phyloP scores from a whole-genome alignment of 2,113 vertebrate genomes.

The Mixornis gularis region DNA sequence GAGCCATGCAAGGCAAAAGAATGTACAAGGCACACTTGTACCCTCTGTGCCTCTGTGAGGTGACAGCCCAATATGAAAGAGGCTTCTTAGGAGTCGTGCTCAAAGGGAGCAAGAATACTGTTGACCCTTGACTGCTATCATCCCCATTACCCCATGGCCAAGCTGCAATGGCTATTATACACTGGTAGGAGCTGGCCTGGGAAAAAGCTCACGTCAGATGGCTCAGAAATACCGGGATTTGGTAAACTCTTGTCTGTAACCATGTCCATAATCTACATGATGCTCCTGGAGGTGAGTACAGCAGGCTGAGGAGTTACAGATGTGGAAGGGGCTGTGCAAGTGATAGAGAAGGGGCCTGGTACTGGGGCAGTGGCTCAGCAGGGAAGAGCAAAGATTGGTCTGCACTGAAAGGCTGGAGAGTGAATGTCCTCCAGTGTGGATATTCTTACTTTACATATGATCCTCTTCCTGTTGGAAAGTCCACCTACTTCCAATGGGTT shows the following conservation, averaged over 20 bases:
- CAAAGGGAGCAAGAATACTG: background rate
- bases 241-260: background rate
- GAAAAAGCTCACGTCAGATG: background rate
- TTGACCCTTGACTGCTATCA: background rate
- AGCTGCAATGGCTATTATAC: background rate
- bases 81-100: background rate
- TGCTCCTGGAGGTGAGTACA: background rate
- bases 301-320: background rate
- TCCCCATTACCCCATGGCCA: background rate
- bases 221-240: background rate
- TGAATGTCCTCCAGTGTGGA: background rate
- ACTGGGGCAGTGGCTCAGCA: accelerated
- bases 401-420: background rate
- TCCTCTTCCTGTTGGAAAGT: background rate
- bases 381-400: background rate
- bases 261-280: background rate
- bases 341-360: background rate
- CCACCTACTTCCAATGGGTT: accelerated
- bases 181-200: background rate
- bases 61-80: accelerated
- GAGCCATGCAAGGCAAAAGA: background rate
- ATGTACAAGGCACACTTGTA: background rate
- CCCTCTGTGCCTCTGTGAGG: background rate
- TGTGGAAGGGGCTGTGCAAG: background rate
- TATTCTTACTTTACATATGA: background rate